These are phyloP conservation scores for Anhinga rufa DNA, from an alignment of 2,113 vertebrate genomes.

Conservation along the genomic window DNA sequence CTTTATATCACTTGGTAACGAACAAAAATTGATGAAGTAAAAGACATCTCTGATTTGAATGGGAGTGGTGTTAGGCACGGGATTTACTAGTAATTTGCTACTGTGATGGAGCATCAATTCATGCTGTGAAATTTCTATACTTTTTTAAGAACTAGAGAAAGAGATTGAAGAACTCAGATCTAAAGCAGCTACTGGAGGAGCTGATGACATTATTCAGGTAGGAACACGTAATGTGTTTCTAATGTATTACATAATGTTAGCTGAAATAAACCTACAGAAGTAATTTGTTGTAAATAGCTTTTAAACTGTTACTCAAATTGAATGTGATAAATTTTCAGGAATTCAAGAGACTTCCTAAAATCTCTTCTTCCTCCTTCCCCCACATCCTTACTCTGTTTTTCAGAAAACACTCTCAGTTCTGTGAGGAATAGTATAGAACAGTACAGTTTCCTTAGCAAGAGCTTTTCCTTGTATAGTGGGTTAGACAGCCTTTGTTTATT, in stretches of 20 bases:
- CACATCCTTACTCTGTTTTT: not conserved
- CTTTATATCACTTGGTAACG: not conserved
- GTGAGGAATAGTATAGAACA: not conserved
- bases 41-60: not conserved
- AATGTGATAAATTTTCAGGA: not conserved
- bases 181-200: slow-evolving; percentile 65
- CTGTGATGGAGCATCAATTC: not conserved
- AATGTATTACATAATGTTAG: not conserved
- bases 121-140: not conserved
- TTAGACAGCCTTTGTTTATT: not conserved
- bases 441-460: not conserved
- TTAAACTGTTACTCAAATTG: not conserved
- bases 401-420: not conserved
- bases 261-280: not conserved
- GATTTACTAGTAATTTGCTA: not conserved
- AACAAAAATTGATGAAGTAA: not conserved
- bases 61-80: not conserved
- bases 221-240: not conserved
- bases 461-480: not conserved
- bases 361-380: accelerated
- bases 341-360: not conserved
- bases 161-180: slow-evolving; percentile 81
- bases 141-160: slow-evolving; percentile 85
- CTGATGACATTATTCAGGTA: slow-evolving; percentile 88
- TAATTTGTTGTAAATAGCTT: not conserved